These are phyloP conservation scores for Pachycephala philippinensis DNA, from an alignment of 2,113 vertebrate species.

Conservation along the genomic window DNA sequence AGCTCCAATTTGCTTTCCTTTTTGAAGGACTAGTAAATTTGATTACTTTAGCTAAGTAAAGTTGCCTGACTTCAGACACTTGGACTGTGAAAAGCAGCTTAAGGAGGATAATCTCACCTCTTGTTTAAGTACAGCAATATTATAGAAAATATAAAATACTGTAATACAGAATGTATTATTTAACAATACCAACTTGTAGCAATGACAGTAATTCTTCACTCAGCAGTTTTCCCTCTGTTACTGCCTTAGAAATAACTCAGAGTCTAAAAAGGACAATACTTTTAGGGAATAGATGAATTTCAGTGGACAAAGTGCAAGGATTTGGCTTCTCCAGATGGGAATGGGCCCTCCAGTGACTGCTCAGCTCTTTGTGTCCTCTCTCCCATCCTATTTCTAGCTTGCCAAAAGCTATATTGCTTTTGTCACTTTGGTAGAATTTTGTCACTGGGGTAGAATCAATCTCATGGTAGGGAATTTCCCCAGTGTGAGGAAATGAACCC, in stretches of 20 bases:
- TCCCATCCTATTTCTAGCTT: not conserved
- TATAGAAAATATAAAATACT: not conserved
- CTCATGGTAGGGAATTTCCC: not conserved
- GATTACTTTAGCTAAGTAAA: not conserved
- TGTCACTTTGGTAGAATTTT: not conserved
- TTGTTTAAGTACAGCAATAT: not conserved
- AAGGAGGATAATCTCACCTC: not conserved
- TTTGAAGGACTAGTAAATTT: not conserved
- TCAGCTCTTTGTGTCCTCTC: not conserved
- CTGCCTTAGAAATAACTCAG: not conserved
- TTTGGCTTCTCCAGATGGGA: not conserved
- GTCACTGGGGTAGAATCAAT: not conserved
- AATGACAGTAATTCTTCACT: not conserved
- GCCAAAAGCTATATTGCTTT: no score
- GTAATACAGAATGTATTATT: not conserved
- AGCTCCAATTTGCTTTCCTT: not conserved
- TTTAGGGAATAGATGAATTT: not conserved
- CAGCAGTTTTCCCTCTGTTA: not conserved
- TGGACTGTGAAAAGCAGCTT: not conserved
- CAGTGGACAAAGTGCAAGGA: not conserved
- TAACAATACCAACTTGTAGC: not conserved
- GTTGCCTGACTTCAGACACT: not conserved
- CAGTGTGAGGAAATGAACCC: not conserved
- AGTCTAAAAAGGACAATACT: not conserved
- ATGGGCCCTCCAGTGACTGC: not conserved